A percentile compares a stretch with the other conserved stretches of the same genome.
Evolutionary conservation across 2,797 vertebrate species (phyloP).

Genomic region (Sciurus vulgaris): DNA sequence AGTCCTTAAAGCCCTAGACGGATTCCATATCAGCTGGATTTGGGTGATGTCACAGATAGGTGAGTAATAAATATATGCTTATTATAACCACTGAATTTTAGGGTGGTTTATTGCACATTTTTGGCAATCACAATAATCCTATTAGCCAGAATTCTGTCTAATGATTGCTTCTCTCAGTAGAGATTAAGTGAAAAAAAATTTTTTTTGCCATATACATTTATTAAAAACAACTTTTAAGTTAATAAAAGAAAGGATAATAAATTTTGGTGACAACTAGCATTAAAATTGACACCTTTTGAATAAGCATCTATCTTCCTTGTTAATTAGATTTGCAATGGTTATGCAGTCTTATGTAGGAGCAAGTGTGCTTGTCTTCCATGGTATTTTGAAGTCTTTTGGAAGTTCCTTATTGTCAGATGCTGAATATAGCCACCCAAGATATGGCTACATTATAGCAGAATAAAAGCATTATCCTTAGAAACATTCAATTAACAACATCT

Average conservation of each 20-base stretch:
- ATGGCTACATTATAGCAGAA: neutral
- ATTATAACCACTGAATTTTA: neutral
- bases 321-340: neutral
- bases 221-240: neutral
- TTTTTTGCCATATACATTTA: neutral
- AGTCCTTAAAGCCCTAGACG: neutral
- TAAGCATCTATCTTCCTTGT: neutral
- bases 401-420: neutral
- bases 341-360: neutral
- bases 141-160: neutral
- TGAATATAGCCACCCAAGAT: neutral
- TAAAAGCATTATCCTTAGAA: neutral
- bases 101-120: neutral
- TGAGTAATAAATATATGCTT: neutral
- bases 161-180: neutral
- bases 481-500: neutral
- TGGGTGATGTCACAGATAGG: neutral
- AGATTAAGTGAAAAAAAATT: neutral
- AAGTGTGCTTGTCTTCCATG: neutral
- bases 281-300: neutral
- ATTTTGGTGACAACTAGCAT: neutral
- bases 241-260: neutral
- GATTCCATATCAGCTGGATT: neutral
- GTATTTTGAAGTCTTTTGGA: neutral
- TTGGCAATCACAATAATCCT: neutral